Conservation (phyloP, 1,140 invertebrate genomes). For the Myzus persicae region DNA sequence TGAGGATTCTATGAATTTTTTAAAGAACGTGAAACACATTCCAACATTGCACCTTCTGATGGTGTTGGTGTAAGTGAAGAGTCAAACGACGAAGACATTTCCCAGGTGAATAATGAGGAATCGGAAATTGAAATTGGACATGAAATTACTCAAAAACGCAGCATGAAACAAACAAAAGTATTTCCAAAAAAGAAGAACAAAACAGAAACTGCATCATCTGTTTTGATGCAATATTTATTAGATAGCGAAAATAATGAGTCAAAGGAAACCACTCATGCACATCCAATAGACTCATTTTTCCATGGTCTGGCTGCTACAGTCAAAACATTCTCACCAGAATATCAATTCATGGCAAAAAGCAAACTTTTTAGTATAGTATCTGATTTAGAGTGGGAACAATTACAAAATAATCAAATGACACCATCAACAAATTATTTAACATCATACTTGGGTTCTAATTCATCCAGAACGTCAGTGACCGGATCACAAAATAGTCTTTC, state of each 20-base stretch:
- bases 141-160: background rate
- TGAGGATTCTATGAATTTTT: conserved; percentile 44
- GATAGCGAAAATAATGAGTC: background rate
- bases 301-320: background rate
- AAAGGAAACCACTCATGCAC: background rate
- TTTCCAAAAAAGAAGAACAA: background rate
- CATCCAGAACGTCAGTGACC: background rate
- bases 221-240: background rate
- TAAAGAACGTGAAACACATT: conserved; percentile 34
- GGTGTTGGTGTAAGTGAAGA: background rate
- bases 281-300: conserved; percentile 24
- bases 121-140: background rate
- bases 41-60: background rate
- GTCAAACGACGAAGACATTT: conserved; percentile 18
- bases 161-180: background rate
- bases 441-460: background rate
- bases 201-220: background rate
- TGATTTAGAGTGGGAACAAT: conserved; percentile 24
- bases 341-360: conserved; percentile 26
- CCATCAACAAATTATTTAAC: background rate
- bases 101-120: background rate
- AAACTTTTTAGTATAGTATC: background rate
- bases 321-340: conserved; percentile 40
- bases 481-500: background rate
- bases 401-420: background rate